These are phyloP conservation scores for Tenualosa ilisha DNA, from an alignment of 2,797 vertebrate species.

Conservation along the genomic window DNA sequence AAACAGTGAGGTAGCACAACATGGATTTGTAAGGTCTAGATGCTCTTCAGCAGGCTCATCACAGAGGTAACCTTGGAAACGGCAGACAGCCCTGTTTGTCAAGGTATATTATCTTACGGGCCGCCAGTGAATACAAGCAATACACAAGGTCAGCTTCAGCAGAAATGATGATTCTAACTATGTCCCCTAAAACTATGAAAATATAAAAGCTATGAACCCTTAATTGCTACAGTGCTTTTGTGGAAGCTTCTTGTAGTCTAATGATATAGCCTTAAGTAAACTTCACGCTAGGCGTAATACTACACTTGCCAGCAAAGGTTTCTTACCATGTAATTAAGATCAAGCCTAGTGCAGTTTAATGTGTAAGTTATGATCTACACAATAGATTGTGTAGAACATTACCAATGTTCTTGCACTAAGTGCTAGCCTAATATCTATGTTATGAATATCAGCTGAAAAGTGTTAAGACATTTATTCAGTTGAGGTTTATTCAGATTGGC, in stretches of 20 bases:
- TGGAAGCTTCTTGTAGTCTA: background rate
- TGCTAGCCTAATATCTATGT: background rate
- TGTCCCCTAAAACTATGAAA: background rate
- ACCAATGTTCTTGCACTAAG: background rate
- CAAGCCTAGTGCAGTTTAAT: too few relatives aligned
- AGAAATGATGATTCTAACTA: background rate
- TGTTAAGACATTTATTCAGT: background rate
- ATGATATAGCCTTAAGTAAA: background rate
- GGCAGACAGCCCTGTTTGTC: slow-evolving; percentile 15
- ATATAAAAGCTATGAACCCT: background rate
- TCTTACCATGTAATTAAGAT: background rate
- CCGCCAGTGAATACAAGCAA: background rate
- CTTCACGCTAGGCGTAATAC: background rate
- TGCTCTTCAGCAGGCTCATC: background rate
- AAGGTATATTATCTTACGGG: slow-evolving; percentile 26
- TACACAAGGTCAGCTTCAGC: background rate
- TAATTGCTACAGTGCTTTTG: background rate
- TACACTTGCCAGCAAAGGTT: background rate
- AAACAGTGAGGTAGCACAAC: background rate
- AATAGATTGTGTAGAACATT: too few relatives aligned
- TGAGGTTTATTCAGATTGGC: slow-evolving; percentile 4
- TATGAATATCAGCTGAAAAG: background rate
- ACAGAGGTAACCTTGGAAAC: slow-evolving; percentile 46
- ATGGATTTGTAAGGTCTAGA: background rate
- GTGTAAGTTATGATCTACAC: background rate